Conservation (phyloP, 2,888 invertebrate genomes). For the Encarsia formosa region DNA sequence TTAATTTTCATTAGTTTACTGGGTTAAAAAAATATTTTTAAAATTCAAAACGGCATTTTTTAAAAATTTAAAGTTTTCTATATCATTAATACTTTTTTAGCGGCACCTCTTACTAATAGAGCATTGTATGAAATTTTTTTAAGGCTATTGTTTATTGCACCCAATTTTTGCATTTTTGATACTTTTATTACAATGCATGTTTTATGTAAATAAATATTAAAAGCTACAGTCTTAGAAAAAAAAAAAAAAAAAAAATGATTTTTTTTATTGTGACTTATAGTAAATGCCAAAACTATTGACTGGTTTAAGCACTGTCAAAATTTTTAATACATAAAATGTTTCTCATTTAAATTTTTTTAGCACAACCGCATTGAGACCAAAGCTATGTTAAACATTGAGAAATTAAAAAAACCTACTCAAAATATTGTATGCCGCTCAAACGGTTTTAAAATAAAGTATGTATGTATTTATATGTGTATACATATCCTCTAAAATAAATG, state of each 20-base stretch:
- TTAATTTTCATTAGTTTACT: no score
- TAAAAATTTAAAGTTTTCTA: no score
- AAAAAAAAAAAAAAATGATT: background rate
- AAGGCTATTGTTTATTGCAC: no score
- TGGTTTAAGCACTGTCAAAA: background rate
- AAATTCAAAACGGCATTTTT: no score
- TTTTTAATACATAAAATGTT: background rate
- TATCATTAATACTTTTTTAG: no score
- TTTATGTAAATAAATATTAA: no score
- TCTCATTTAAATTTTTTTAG: background rate
- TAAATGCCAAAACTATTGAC: background rate
- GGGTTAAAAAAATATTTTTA: no score
- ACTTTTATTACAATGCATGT: no score
- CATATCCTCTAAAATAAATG: constrained; percentile 48
- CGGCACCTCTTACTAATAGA: no score
- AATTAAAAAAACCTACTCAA: constrained; percentile 4
- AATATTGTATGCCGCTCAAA: constrained; percentile 33
- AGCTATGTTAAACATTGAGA: constrained; percentile 14
- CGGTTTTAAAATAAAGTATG: constrained; percentile 45
- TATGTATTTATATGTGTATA: constrained; percentile 49
- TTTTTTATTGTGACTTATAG: background rate
- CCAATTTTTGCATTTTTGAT: no score
- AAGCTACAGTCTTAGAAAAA: background rate
- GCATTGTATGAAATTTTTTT: no score
- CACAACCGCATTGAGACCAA: constrained; percentile 12